These are phyloP conservation scores for Drosophila trapezifrons DNA, from an alignment of 1,140 invertebrate genomes.

Conservation along the genomic window DNA sequence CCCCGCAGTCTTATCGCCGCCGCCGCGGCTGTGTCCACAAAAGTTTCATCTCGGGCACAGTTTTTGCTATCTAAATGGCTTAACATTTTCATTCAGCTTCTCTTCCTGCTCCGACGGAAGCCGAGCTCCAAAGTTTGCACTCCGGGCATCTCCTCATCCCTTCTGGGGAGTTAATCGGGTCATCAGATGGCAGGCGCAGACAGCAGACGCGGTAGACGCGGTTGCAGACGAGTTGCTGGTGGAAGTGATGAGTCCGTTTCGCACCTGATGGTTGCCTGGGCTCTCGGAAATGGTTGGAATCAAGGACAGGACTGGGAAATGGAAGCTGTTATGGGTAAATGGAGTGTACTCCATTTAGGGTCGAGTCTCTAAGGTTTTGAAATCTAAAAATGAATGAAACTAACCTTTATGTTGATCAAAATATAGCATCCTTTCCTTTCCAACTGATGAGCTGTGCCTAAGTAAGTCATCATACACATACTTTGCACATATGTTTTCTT, in stretches of 20 bases:
- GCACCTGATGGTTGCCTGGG: slow-evolving; percentile 3
- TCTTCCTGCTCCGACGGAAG: slow-evolving; percentile 35
- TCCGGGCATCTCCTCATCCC: slow-evolving; percentile 40
- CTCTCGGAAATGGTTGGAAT: slow-evolving; percentile 14
- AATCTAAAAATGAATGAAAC: background rate
- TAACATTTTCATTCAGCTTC: slow-evolving; percentile 53
- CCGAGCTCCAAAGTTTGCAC: slow-evolving; percentile 12
- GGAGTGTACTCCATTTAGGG: background rate
- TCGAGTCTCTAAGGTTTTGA: no score
- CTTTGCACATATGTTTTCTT: slow-evolving; percentile 31
- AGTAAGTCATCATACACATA: slow-evolving; percentile 6
- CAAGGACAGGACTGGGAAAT: background rate
- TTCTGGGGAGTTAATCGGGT: slow-evolving; percentile 59
- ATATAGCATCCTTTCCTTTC: background rate
- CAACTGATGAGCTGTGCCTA: background rate
- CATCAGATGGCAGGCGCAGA: slow-evolving; percentile 58
- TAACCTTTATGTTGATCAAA: background rate
- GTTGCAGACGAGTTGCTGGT: background rate
- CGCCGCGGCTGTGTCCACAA: slow-evolving; percentile 29
- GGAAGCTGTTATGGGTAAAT: background rate
- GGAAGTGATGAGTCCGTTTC: slow-evolving; percentile 17
- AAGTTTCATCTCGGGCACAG: slow-evolving; percentile 45
- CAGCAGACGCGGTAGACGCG: no score
- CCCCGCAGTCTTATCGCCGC: slow-evolving; percentile 1
- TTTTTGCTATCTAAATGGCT: slow-evolving; percentile 58